These are phyloP conservation scores for Trichopoda pennipes DNA, from an alignment of 2,888 invertebrate species.

Conservation along the genomic window DNA sequence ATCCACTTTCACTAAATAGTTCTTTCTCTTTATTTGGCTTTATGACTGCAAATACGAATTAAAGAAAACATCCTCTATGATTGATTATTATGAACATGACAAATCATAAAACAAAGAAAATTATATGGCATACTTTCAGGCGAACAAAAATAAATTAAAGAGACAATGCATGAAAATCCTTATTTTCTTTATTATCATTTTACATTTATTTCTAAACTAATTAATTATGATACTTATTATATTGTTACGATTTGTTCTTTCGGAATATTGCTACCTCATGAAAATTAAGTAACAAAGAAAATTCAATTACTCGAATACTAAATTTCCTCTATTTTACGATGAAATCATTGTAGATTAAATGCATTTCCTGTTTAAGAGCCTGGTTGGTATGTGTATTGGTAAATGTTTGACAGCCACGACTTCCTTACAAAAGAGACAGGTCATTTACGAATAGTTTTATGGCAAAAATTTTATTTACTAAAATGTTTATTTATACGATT, in stretches of 20 bases:
- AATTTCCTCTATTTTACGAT: constrained; percentile 22
- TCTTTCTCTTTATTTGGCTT: background rate
- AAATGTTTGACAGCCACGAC: background rate
- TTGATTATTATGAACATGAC: constrained; percentile 60
- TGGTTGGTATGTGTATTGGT: background rate
- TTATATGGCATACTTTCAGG: constrained; percentile 60
- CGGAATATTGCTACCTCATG: constrained; percentile 59
- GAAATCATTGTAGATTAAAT: constrained; percentile 57
- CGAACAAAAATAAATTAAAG: constrained; percentile 32
- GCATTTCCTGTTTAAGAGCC: constrained; percentile 53
- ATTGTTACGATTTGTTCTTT: constrained; percentile 36
- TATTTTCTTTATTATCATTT: constrained; percentile 30
- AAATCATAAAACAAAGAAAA: constrained; percentile 41
- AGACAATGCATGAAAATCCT: constrained; percentile 34
- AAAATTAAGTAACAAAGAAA: constrained; percentile 61
- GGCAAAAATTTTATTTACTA: constrained; percentile 15
- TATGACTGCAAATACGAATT: background rate
- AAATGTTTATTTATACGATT: constrained; percentile 51
- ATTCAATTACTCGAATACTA: constrained; percentile 49
- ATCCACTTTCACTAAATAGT: background rate
- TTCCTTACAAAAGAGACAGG: constrained; percentile 34
- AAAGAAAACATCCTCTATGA: constrained; percentile 47
- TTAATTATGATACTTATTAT: constrained; percentile 60
- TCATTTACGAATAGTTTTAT: constrained; percentile 60
- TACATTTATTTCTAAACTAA: constrained; percentile 48